Evolutionary conservation across 2,113 vertebrate species (phyloP), one percentile per base, ranked within the genome.

Genomic region (Circaetus gallicus): DNA sequence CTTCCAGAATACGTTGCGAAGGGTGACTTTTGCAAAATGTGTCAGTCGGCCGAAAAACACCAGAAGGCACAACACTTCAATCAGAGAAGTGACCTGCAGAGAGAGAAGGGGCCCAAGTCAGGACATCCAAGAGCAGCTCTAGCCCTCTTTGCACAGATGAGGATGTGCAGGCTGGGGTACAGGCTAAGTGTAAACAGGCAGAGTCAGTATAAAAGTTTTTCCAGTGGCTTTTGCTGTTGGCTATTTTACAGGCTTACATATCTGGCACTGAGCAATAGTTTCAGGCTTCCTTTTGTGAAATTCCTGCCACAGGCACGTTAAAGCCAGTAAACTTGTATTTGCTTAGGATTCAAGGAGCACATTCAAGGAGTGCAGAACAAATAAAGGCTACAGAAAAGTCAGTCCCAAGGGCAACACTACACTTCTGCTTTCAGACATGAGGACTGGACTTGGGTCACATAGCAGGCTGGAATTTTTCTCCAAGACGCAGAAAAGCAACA

Each of bases 11-110:
- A 98, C 96, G 2, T 83, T 95, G 13, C 96, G 97, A 47, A 98
- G 98, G 43, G 99, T 99, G 76, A 99, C 98, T 81, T 98, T 98
- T 45, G 99, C 98, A 90, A 99, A 99, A 82, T 99, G 99, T 3
- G 98, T 66, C 22, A 99, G 97, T 7, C 99, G 98, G 4, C 97
- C 62, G 3, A 98, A 97, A 97, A 99, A 99, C 26, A 97, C 98
- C 38, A 98, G 77, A 61, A 99, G 98, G 72, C 99, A 99, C 50
- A 99, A 31, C 18, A 99, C 97, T 98, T 99, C 99, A 5, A 97
- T 93, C 74, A 98, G 16, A 21, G 98, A 98, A 3, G 99, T 99
- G 20, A 91, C 98, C 99, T 99, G 96, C 40, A 52, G 73, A 22
- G 43, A 50, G 17, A 82, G 28, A 66, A 58, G 36, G 31, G 18